These are phyloP conservation scores for Isotomurus palustris DNA, from an alignment of 2,888 invertebrate genomes.

Conservation along the genomic window DNA sequence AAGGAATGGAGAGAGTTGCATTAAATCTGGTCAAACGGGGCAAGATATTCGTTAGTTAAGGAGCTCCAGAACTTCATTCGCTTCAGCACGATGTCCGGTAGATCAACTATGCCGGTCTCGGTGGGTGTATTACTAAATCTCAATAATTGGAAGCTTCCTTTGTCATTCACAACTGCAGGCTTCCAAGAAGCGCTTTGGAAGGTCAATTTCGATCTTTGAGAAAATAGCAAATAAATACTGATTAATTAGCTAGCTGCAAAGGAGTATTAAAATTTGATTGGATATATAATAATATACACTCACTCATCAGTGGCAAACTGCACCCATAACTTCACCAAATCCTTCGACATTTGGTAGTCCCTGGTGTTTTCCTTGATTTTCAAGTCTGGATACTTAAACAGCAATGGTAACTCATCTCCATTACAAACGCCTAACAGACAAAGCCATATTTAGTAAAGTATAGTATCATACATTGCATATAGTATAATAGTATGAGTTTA, in stretches of 20 bases:
- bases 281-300: conserved; percentile 3
- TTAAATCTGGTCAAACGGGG: conserved; percentile 27
- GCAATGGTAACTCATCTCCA: conserved; percentile 56
- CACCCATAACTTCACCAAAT: conserved; percentile 39
- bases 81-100: conserved; percentile 18
- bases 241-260: not conserved
- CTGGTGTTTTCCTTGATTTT: conserved; percentile 34
- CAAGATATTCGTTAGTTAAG: conserved; percentile 18
- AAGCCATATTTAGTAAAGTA: not conserved
- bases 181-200: conserved; percentile 24
- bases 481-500: conserved; percentile 1
- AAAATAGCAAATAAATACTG: not conserved
- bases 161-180: conserved; percentile 17
- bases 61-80: conserved; percentile 25
- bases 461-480: not conserved
- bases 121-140: conserved; percentile 14
- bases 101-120: conserved; percentile 19
- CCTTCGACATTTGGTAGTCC: conserved; percentile 35
- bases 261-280: too few relatives aligned
- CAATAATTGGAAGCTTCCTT: conserved; percentile 14
- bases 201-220: conserved; percentile 10
- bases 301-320: conserved; percentile 39
- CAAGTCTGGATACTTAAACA: conserved; percentile 52
- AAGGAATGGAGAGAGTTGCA: too few relatives aligned
- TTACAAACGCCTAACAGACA: conserved; percentile 51